Evolutionary conservation across 2,888 invertebrate genomes (phyloP), one percentile per base, ranked within the genome.

Genomic region (Lasioglossum morio): DNA sequence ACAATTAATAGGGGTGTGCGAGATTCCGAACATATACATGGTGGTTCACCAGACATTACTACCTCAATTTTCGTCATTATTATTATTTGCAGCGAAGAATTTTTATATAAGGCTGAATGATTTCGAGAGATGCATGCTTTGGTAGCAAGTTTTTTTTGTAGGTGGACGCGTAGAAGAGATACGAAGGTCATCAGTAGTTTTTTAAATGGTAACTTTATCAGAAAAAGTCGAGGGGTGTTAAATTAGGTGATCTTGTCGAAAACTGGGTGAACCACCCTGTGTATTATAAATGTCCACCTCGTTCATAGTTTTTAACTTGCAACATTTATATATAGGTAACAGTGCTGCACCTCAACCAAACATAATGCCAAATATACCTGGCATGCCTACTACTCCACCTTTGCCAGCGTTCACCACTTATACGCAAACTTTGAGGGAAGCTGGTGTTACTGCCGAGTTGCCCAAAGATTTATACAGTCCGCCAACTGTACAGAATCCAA

Each of bases 301-400:
- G 57, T n/a, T n/a, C n/a, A n/a, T 12, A n/a, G 10, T 57, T 57
- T 12, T 57, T 57, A 4, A 34, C n/a, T 66, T 34, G 7, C n/a
- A 30, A 30, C 63, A 37, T 83, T 66, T 37, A 69, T 77, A 60
- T 78, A 77, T n/a, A 90, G 90, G 79, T 72, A 82, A 81, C 12
- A 85, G 83, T 60, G 14, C 70, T 70, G 43, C 53, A 10, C 86
- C 89, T 75, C 92, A 92, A 87, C 92, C 91, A 82, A 92, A 86
- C 60, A 40, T 63, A 66, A 94, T 92, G 70, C 94, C 94, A 19
- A 93, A 91, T 79, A 95, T 95, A 90, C 95, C 95, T 48, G 95
- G 95, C 37, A 95, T 95, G 95, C 95, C 95, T 57, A 89, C 89
- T 57, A 92, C 85, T 72, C 90, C 93, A 63, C 90, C 94, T 53